Evolutionary conservation across 1,140 invertebrate genomes (phyloP).

Genomic region (Sycobia sp.): DNA sequence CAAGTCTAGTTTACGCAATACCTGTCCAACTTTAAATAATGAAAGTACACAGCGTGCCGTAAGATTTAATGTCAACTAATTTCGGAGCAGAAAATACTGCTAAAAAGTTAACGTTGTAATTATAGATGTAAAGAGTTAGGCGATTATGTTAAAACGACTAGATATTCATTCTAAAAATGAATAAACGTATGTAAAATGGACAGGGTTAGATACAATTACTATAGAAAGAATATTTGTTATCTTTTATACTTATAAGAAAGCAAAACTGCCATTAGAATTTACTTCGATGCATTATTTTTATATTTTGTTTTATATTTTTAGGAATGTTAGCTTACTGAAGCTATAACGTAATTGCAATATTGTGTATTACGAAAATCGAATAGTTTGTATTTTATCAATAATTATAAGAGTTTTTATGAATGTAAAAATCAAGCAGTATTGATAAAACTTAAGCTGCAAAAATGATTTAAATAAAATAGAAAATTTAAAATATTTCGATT

Average conservation of each 20-base stretch:
- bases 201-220: not conserved
- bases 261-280: not conserved
- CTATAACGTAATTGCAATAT: not conserved
- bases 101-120: slow-evolving; percentile 4
- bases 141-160: not conserved
- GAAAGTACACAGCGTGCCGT: slow-evolving; percentile 46
- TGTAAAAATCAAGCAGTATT: no score
- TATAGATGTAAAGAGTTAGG: slow-evolving; percentile 17
- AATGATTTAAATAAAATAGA: not conserved
- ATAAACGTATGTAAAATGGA: not conserved
- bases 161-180: not conserved
- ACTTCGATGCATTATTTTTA: slow-evolving; percentile 5
- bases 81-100: no score
- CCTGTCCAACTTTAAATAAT: slow-evolving; percentile 39
- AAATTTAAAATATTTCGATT: not conserved
- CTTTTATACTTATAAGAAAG: slow-evolving; percentile 6
- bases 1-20: slow-evolving; percentile 39
- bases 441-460: not conserved
- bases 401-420: not conserved
- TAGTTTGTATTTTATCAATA: slow-evolving; percentile 6
- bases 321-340: not conserved
- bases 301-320: slow-evolving; percentile 17
- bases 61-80: slow-evolving; percentile 47
- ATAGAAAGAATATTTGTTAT: not conserved
- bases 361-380: slow-evolving; percentile 14